Evolutionary conservation across 2,113 vertebrate species (phyloP).

Genomic region (Bettongia penicillata): DNA sequence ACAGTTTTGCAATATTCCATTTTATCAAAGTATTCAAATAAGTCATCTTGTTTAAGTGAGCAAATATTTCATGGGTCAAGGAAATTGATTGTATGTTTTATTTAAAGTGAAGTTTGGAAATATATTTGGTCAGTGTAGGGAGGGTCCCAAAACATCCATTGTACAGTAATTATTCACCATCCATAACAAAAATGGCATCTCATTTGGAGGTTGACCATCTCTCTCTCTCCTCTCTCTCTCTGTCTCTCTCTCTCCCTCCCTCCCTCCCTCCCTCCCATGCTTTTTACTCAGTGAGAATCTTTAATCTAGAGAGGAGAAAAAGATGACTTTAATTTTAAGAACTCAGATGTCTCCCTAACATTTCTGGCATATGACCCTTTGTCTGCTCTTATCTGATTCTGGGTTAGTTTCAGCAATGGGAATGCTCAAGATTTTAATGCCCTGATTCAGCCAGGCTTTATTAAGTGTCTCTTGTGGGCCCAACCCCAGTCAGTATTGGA

Average conservation of each 20-base stretch:
- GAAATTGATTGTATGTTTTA: neutral
- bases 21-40: neutral
- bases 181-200: neutral
- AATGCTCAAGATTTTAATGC: neutral
- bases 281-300: neutral
- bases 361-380: neutral
- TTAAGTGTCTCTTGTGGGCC: slow-evolving; percentile 10
- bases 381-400: neutral
- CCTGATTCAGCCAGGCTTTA: neutral
- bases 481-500: fast-evolving
- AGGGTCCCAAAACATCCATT: neutral
- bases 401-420: neutral
- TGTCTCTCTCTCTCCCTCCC: too few relatives aligned
- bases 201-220: neutral
- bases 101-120: neutral
- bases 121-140: neutral
- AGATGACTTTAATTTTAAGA: neutral
- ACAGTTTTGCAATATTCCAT: neutral
- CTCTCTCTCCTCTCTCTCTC: neutral
- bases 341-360: neutral
- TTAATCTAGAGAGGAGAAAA: neutral
- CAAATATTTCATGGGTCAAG: neutral
- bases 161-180: neutral
- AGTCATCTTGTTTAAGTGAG: neutral
- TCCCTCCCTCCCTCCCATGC: neutral